phyloP scores from a whole-genome alignment of 2,113 vertebrate genomes.

The Corydoras maculifer region DNA sequence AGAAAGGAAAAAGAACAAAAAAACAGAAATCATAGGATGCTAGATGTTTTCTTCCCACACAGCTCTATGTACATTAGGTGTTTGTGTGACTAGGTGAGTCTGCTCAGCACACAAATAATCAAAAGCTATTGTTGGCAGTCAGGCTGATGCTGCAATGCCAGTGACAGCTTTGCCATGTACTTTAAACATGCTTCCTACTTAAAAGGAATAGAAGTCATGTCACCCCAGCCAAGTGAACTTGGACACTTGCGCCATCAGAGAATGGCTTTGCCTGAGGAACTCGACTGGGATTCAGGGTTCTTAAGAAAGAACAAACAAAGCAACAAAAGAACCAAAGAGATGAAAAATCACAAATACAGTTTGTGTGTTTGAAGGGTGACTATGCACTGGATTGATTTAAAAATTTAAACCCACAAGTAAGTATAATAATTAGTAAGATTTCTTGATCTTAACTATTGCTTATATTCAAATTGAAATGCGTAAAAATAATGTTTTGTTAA shows the following conservation, averaged over 20 bases:
- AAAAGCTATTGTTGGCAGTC: conserved; percentile 69
- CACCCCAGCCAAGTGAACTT: conserved; percentile 18
- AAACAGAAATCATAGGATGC: conserved; percentile 22
- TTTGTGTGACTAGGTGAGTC: conserved; percentile 27
- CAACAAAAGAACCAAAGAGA: background rate
- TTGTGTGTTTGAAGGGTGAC: too few relatives aligned
- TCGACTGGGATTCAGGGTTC: conserved; percentile 5
- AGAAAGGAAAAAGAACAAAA: background rate
- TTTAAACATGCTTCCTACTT: conserved; percentile 52
- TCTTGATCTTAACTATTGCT: too few relatives aligned
- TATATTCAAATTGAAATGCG: too few relatives aligned
- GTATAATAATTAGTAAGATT: too few relatives aligned
- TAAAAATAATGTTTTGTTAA: too few relatives aligned
- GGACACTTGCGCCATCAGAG: conserved; percentile 17
- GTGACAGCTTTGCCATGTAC: conserved; percentile 68
- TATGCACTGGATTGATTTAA: too few relatives aligned
- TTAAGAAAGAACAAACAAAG: background rate
- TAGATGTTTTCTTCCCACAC: background rate
- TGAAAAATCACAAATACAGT: too few relatives aligned
- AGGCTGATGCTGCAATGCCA: conserved; percentile 67
- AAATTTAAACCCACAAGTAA: too few relatives aligned
- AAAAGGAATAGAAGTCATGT: conserved; percentile 32
- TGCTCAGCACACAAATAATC: conserved; percentile 64
- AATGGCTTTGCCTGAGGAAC: conserved; percentile 4
- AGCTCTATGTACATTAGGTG: conserved; percentile 10